Base-by-base conservation (phyloP, 2,113 vertebrate species). In the Odocoileus virginianus region DNA sequence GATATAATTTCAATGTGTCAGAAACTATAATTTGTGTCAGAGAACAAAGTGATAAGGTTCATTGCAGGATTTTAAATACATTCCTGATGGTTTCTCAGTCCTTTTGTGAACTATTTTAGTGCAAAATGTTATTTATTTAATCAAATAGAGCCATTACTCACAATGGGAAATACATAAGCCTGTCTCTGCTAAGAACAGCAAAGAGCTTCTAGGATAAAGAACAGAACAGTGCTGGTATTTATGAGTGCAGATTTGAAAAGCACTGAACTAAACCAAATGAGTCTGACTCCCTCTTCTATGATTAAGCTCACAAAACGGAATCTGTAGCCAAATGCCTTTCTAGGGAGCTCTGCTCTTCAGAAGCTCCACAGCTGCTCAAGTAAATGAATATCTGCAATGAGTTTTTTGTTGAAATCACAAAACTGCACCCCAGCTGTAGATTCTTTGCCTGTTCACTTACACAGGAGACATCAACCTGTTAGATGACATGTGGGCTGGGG, bases 71-170 rank as follows among this genome's bases (percentile, higher is more conserved):
- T 97, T 96, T 92, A 91, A 96, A 94, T 89, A 93, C 45, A 89
- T 81, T 88, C 55, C 86, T 94, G 95, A 93, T 94, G 89, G 93
- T 58, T 89, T 95, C 89, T 89, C 88, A 97, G 88, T 91, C 71
- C 55, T 95, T 88, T 47, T 96, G 36, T 93, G 91, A 83, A 83
- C 52, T 71, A 61, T 78, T 83, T 95, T 82, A 95, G 64, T 82
- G 61, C 81, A 50, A 95, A 97, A 85, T 95, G 47, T 52, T 94
- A 91, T 91, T 95, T 98, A 89, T 93, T 89, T 96, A 95, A 95
- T 94, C 85, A 93, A 91, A 96, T 45, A 91, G 30, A 95, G 71
- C 58, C 67, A 96, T 97, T 97, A 92, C 78, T 91, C 81, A 95
- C 60, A 94, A 95, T 85, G 88, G 83, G 45, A 52, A 96, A 88